Evolutionary conservation across 2,797 vertebrate species (phyloP).

Genomic region (Cyprinella venusta): DNA sequence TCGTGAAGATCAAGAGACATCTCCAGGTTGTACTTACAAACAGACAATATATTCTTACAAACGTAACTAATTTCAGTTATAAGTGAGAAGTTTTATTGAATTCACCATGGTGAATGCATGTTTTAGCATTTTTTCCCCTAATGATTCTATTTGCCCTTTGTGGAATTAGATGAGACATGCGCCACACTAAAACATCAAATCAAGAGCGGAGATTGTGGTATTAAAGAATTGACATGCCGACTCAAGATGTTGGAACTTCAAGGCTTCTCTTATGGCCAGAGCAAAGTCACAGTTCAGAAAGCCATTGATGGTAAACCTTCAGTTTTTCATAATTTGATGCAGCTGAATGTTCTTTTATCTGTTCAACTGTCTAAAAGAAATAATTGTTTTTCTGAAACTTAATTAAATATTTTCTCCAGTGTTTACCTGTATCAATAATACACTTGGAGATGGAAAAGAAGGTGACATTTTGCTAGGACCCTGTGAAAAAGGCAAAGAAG

Average conservation of each 20-base stretch:
- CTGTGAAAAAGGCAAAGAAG: slow-evolving; percentile 59
- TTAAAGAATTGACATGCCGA: slow-evolving; percentile 53
- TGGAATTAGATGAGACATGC: slow-evolving; percentile 52
- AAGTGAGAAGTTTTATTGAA: not conserved
- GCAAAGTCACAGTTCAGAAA: not conserved
- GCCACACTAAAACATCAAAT: not conserved
- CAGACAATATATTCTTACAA: not conserved
- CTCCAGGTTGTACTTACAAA: slow-evolving; percentile 26
- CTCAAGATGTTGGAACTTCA: not conserved
- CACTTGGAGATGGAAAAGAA: slow-evolving; percentile 59
- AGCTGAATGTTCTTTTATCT: not conserved
- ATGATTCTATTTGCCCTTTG: not conserved
- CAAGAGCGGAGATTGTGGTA: accelerated
- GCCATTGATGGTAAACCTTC: not conserved
- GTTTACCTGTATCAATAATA: accelerated
- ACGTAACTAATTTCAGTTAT: not conserved
- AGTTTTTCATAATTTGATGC: not conserved
- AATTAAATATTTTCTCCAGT: slow-evolving; percentile 44
- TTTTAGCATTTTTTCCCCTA: no score
- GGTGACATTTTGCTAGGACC: accelerated
- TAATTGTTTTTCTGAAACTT: accelerated
- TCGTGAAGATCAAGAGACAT: not conserved
- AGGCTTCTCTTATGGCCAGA: not conserved
- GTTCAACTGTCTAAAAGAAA: no score
- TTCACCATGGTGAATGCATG: not conserved